phyloP scores from a whole-genome alignment of 2,113 vertebrate genomes.

The Penelope pileata region DNA sequence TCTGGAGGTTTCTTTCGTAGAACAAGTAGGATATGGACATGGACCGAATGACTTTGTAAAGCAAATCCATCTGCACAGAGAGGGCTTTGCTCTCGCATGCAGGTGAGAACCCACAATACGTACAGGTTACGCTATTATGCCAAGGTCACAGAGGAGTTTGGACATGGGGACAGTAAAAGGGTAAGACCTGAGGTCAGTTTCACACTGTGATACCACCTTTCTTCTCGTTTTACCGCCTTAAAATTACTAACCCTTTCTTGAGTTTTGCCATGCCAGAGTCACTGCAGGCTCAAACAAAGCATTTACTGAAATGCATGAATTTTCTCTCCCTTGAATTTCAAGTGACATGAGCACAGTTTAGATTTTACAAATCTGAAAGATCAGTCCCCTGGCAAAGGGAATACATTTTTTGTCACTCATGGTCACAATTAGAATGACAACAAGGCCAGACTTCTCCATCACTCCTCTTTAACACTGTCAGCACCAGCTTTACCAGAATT shows the following conservation, averaged over 20 bases:
- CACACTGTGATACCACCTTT: not conserved
- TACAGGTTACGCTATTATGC: not conserved
- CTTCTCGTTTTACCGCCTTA: not conserved
- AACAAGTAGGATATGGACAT: not conserved
- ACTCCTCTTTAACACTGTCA: slow-evolving; percentile 74
- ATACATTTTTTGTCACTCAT: slow-evolving; percentile 61
- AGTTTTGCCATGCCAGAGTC: not conserved
- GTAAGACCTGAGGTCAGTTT: not conserved
- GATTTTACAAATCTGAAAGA: slow-evolving; percentile 33
- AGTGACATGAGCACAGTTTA: not conserved
- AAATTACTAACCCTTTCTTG: not conserved
- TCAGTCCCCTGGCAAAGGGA: slow-evolving; percentile 33
- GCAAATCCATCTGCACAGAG: fast-evolving
- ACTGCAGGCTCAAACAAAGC: not conserved
- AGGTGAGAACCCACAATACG: fast-evolving
- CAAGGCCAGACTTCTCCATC: slow-evolving; percentile 71
- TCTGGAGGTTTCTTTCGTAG: not conserved
- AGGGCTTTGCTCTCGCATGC: not conserved
- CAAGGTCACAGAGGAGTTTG: not conserved
- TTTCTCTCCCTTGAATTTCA: not conserved
- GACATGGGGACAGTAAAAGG: not conserved
- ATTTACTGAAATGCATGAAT: not conserved
- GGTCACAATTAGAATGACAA: slow-evolving; percentile 74
- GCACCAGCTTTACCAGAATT: slow-evolving; percentile 71
- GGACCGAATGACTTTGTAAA: not conserved